Base-by-base conservation (phyloP, 2,888 invertebrate genomes). In the Cenopis cana region DNA sequence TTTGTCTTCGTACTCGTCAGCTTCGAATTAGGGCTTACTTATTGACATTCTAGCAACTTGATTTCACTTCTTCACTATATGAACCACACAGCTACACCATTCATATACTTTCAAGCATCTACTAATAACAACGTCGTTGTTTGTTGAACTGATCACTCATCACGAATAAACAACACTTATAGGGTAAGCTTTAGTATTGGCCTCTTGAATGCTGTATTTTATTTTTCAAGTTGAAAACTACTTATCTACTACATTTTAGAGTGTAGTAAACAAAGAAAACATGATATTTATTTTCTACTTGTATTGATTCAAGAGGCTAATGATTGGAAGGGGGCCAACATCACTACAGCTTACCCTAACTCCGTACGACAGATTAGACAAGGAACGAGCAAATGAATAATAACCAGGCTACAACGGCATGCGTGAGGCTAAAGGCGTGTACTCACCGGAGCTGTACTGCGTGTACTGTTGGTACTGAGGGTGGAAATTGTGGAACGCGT, bases 381-480 rank as follows among this genome's bases (percentile, higher is more conserved):
- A 36, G 18, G 9, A 64, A 68, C 72, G 64, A 76, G 74, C 65
- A 74, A 68, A 64, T 68, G 56, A 70, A 65, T 61, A 61, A 74
- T 49, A 36, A 54, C 78, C 77, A 72, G 68, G 74, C 65, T 18
- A 57, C 8, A 24, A 46, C 36, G 54, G 57, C 60, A 66, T 59
- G 60, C 60, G 20, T 46, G 33, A 52, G 46, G 50, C 18, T 17
- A 38, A 11, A 41, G 12, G 46, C n/a, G 12, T 18, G 36, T 41
- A 94, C 95, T 95, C 93, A 98, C 98, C 98, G 84, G 98, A 98
- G 94, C 98, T 98, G 89, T 98, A 98, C 92, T 99, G 99, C 49
- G 99, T 99, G 93, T 99, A 99, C 91, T 99, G 99, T 91, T 99
- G 99, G 93, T 99, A 99, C 89, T 99, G 99, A 68, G 99, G 99